A percentile compares a stretch with the other conserved stretches of the same genome.
Evolutionary conservation across 2,888 invertebrate species (phyloP).

Genomic region (Cantharis rustica): DNA sequence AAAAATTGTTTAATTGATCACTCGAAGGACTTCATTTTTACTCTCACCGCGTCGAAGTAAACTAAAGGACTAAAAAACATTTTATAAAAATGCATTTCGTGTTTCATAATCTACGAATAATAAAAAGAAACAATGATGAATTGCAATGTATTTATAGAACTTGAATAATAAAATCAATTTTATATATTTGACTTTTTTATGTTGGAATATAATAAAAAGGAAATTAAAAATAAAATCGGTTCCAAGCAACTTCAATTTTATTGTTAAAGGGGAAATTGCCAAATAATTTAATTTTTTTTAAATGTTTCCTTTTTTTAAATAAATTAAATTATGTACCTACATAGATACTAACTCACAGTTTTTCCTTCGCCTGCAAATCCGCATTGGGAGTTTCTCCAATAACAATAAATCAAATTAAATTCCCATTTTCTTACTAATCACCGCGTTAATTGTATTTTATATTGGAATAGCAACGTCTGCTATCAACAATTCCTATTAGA

Average conservation of each 20-base stretch:
- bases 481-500: conserved; percentile 15
- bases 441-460: conserved; percentile 16
- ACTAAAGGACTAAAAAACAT: not conserved
- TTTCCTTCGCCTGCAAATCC: not conserved
- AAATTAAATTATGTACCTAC: not conserved
- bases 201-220: conserved; percentile 1
- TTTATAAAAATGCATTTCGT: conserved; percentile 11
- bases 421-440: conserved; percentile 12
- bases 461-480: conserved; percentile 20
- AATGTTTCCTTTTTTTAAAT: not conserved
- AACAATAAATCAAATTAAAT: conserved; percentile 13
- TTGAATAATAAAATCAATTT: conserved; percentile 3
- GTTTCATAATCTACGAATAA: conserved; percentile 5
- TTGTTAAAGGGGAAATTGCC: not conserved
- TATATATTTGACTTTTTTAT: not conserved
- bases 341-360: not conserved
- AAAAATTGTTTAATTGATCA: not conserved
- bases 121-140: not conserved
- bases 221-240: not conserved
- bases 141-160: not conserved
- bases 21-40: not conserved
- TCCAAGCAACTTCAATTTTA: not conserved
- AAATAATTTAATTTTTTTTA: not conserved
- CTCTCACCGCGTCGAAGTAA: not conserved
- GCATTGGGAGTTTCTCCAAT: not conserved